Evolutionary conservation across 1,140 invertebrate species (phyloP).

Genomic region (Protaetia brevitarsis): DNA sequence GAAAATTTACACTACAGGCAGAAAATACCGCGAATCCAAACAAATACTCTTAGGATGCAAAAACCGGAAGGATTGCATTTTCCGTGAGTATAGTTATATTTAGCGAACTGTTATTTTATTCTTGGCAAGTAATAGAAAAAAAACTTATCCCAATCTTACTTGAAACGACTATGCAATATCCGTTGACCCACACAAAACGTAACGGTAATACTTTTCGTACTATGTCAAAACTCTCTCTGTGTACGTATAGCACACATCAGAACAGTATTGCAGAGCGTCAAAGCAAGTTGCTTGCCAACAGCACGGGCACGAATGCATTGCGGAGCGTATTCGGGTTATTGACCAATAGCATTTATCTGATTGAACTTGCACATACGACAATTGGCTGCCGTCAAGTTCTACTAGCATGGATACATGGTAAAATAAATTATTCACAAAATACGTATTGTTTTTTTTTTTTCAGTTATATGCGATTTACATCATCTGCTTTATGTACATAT

Average conservation of each 20-base stretch:
- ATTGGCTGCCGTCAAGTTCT: background rate
- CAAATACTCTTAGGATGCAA: too few relatives aligned
- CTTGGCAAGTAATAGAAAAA: too few relatives aligned
- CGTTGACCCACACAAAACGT: too few relatives aligned
- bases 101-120: too few relatives aligned
- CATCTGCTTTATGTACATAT: too few relatives aligned
- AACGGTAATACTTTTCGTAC: background rate
- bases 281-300: conserved; percentile 10
- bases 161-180: too few relatives aligned
- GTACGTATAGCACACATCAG: background rate
- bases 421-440: background rate
- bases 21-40: too few relatives aligned
- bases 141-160: too few relatives aligned
- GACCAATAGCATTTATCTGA: conserved; percentile 15
- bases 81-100: too few relatives aligned
- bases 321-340: conserved; percentile 7
- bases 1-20: too few relatives aligned
- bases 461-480: too few relatives aligned
- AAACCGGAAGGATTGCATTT: too few relatives aligned
- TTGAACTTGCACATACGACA: conserved; percentile 14
- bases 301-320: background rate
- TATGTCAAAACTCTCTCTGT: background rate
- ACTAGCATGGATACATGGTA: background rate
- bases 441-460: background rate
- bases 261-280: background rate